Conservation (phyloP, 2,888 invertebrate species). For the Ectemnius lituratus region DNA sequence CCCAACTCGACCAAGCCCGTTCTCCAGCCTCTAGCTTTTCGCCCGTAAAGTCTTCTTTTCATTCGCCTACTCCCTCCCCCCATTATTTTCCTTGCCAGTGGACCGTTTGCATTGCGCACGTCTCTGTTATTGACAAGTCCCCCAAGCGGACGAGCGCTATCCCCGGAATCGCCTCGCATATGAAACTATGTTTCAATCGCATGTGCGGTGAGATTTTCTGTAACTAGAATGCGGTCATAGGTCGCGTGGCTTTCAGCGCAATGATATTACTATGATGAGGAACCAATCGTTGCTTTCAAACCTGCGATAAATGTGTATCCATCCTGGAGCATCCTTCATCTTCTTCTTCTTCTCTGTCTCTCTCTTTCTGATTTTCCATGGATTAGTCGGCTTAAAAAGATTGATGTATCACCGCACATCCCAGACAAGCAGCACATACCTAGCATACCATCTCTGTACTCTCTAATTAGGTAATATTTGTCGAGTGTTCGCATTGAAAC, state of each 20-base stretch:
- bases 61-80: not conserved
- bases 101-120: conserved; percentile 8
- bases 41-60: conserved; percentile 48
- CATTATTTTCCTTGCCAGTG: conserved; percentile 39
- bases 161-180: not conserved
- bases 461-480: conserved; percentile 40
- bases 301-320: not conserved
- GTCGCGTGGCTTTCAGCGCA: not conserved
- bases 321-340: not conserved
- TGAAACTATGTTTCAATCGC: not conserved
- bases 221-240: not conserved
- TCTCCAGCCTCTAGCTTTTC: conserved; percentile 34
- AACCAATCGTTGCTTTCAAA: not conserved
- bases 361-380: not conserved
- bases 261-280: not conserved
- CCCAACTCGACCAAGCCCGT: not conserved
- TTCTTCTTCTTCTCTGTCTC: too few relatives aligned
- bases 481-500: conserved; percentile 35
- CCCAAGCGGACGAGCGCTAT: conserved; percentile 1
- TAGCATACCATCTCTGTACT: not conserved
- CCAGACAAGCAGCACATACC: too few relatives aligned
- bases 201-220: not conserved
- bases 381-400: not conserved
- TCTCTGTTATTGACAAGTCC: not conserved
- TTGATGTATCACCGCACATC: too few relatives aligned